phyloP scores from a whole-genome alignment of 2,113 vertebrate genomes.

The Numida meleagris region DNA sequence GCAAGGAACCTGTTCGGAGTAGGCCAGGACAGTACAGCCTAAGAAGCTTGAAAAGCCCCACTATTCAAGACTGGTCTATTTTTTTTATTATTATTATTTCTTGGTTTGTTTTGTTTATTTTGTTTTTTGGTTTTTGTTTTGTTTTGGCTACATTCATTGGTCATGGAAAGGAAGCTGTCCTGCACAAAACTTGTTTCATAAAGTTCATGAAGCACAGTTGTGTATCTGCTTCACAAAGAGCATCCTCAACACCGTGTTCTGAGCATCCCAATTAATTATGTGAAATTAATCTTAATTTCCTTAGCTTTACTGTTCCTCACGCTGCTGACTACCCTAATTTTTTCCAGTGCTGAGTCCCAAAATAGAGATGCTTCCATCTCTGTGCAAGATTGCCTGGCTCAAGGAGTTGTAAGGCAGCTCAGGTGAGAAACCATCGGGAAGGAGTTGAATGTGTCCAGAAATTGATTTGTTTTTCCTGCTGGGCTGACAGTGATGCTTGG shows the following conservation, averaged over 20 bases:
- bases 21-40: background rate
- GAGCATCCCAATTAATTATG: background rate
- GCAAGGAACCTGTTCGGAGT: background rate
- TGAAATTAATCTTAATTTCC: background rate
- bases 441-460: background rate
- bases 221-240: background rate
- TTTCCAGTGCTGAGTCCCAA: background rate
- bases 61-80: background rate
- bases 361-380: background rate
- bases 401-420: background rate
- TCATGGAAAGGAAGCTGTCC: background rate
- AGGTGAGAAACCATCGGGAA: background rate
- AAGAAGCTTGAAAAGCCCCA: background rate
- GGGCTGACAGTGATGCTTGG: background rate
- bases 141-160: background rate
- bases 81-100: background rate
- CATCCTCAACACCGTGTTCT: background rate
- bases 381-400: background rate
- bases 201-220: background rate
- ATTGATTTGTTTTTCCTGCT: background rate
- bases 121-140: background rate
- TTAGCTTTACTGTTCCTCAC: background rate
- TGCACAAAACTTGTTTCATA: background rate
- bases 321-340: background rate
- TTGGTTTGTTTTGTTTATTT: background rate